A percentile compares a stretch with the other conserved stretches of the same genome.
Evolutionary conservation across 2,113 vertebrate genomes (phyloP).

Genomic region (Megaceryle maxima): DNA sequence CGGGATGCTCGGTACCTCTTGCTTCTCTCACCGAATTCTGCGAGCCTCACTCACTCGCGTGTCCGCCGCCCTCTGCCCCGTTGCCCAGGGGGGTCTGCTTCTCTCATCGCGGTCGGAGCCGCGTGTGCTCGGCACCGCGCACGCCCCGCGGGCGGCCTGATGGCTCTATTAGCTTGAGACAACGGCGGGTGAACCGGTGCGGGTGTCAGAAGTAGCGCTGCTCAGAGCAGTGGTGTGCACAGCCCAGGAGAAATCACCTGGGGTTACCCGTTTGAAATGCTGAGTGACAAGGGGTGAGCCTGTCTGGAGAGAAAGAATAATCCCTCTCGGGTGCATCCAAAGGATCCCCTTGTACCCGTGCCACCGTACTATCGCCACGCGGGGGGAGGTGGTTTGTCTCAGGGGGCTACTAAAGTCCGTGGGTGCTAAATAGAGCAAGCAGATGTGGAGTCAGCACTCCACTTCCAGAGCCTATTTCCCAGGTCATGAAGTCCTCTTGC

Average conservation of each 20-base stretch:
- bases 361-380: too few species aligned
- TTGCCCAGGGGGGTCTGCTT: background rate
- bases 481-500: accelerated
- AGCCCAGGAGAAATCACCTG: background rate
- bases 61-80: background rate
- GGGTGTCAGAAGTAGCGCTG: background rate
- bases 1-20: background rate
- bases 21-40: background rate
- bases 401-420: background rate
- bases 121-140: background rate
- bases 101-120: background rate
- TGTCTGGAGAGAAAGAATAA: background rate
- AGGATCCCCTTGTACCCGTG: background rate
- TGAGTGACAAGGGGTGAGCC: background rate
- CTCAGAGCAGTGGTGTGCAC: background rate
- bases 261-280: background rate
- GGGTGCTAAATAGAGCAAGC: background rate
- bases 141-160: background rate
- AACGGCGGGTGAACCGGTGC: background rate
- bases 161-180: background rate
- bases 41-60: background rate
- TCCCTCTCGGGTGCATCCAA: background rate
- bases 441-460: background rate
- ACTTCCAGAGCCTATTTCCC: background rate
- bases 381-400: background rate